A percentile compares a stretch with the other conserved stretches of the same genome.
Conservation (phyloP, 23 tunicate genomes). For the Trididemnum miniatum region DNA sequence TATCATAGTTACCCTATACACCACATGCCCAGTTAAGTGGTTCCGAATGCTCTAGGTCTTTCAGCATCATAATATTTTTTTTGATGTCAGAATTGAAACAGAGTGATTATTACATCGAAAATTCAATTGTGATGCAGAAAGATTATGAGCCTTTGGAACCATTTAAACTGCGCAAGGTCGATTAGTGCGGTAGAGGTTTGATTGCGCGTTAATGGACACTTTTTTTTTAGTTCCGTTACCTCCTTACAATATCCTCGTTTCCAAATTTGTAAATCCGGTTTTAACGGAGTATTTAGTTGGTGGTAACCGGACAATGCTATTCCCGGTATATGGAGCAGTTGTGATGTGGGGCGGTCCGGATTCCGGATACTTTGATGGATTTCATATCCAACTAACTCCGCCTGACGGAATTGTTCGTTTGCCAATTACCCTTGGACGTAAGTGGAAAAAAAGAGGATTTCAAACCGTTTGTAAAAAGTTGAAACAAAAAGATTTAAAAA, state of each 20-base stretch:
- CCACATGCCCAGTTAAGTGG: too few relatives aligned
- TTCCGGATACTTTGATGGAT: conserved; percentile 54
- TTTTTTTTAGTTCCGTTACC: conserved; percentile 57
- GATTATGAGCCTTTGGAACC: too few relatives aligned
- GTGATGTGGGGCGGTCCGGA: conserved; percentile 74
- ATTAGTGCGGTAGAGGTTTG: too few relatives aligned
- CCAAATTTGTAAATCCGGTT: conserved; percentile 68
- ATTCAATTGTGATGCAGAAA: too few relatives aligned
- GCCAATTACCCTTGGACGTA: conserved; percentile 51
- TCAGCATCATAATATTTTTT: too few relatives aligned
- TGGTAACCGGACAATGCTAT: conserved; percentile 54
- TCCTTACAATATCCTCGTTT: conserved; percentile 45
- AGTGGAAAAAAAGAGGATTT: not conserved
- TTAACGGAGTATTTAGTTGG: conserved; percentile 44
- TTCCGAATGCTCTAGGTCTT: too few relatives aligned
- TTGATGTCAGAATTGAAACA: too few relatives aligned
- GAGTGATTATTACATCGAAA: too few relatives aligned
- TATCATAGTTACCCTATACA: too few relatives aligned
- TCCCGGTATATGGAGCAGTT: conserved; percentile 75
- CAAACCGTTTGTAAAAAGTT: too few relatives aligned
- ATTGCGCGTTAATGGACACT: not conserved
- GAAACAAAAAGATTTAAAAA: too few relatives aligned
- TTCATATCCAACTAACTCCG: conserved; percentile 51
- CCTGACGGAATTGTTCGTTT: conserved; percentile 68
- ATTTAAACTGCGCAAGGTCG: too few relatives aligned